Base-by-base conservation (phyloP, 2,113 vertebrate species). In the Odontophorus gujanensis region DNA sequence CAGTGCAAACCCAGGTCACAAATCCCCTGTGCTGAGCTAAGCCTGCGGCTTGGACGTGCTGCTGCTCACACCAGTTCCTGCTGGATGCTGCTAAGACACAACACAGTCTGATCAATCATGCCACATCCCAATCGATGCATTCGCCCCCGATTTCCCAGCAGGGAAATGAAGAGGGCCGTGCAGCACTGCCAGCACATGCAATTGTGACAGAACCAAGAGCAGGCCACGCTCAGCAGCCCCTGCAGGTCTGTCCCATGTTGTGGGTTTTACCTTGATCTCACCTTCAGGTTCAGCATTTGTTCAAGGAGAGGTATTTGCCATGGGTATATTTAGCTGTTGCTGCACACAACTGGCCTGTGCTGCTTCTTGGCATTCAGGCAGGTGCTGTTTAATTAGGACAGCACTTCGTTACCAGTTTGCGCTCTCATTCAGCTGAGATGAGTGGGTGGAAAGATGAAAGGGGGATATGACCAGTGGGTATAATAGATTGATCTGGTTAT, bases 311-410 rank as follows among this genome's bases (percentile, higher is more conserved):
- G 36, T 91, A 22, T 93, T 89, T 93, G 91, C 87, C 67, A 32
- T 0, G 19, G 47, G 75, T 89, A 59, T 91, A 75, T 87, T 92
- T 81, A 94, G 88, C 92, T 63, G 55, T 47, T 78, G 88, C 79
- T 21, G 82, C 63, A 36, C 82, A 81, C 85, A 77, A 63, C 82
- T 78, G 72, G 68, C 93, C 72, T 0, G 2, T 45, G 65, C 91
- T 50, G 67, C 80, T 82, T 36, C 83, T 81, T 95, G 84, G 85
- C 85, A 77, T 91, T 82, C 58, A 83, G 63, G 84, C 71, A 76
- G 74, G 38, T 78, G 57, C 55, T 81, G 91, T 83, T 96, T 95
- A 92, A 92, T 96, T 92, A 95, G 89, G 91, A 63, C 55, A 83
- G 72, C 90, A 74, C 82, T 91, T 92, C 51, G 2, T 93, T 77